phyloP scores from a whole-genome alignment of 2,797 vertebrate genomes.

The Poeciliopsis turneri region DNA sequence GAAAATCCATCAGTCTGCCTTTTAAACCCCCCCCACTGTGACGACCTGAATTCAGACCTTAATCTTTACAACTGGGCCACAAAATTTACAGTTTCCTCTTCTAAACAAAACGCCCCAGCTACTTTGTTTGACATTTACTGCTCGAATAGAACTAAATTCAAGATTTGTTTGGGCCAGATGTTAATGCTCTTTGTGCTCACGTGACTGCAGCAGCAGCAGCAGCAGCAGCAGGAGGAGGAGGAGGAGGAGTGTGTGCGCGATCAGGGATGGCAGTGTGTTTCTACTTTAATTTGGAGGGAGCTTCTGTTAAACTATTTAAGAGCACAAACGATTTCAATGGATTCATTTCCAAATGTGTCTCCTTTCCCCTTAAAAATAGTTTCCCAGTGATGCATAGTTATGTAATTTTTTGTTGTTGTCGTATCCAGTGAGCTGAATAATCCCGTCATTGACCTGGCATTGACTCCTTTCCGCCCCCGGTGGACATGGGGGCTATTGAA shows the following conservation, averaged over 20 bases:
- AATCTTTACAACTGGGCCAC: slow-evolving; percentile 18
- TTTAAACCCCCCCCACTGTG: background rate
- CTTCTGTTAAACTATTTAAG: background rate
- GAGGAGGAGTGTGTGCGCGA: too few relatives aligned
- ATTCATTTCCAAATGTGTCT: background rate
- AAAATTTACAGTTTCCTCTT: slow-evolving; percentile 2
- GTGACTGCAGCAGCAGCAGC: background rate
- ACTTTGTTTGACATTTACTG: background rate
- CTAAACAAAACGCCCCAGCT: background rate
- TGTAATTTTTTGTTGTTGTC: slow-evolving; percentile 40
- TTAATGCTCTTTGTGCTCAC: background rate
- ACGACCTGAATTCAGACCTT: background rate
- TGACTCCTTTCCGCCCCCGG: slow-evolving; percentile 31
- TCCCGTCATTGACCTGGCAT: slow-evolving; percentile 47
- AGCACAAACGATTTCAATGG: background rate
- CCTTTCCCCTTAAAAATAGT: slow-evolving; percentile 6
- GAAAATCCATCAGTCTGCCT: background rate
- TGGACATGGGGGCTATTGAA: slow-evolving; percentile 59
- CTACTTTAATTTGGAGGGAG: background rate
- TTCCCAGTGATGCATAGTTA: slow-evolving; percentile 36
- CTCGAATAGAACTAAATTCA: background rate
- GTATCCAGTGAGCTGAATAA: slow-evolving; percentile 44
- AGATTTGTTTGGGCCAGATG: background rate
- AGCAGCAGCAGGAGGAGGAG: background rate
- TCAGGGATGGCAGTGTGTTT: background rate